These are phyloP conservation scores for Dexiosoma caninum DNA, from an alignment of 2,888 invertebrate genomes.

Conservation along the genomic window DNA sequence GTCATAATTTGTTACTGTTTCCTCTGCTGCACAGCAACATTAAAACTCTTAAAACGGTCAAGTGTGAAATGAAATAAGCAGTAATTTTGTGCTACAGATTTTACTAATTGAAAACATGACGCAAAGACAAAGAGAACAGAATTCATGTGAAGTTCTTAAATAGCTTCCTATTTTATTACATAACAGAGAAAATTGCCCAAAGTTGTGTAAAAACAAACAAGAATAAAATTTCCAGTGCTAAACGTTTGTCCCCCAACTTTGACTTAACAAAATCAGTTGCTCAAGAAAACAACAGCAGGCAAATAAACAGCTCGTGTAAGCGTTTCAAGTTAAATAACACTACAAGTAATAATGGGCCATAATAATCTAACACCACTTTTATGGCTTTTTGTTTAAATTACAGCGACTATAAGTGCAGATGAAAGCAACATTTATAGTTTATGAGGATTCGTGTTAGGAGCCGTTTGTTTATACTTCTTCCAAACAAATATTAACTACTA, in stretches of 20 bases:
- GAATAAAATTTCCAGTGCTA: conserved; percentile 53
- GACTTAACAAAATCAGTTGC: conserved; percentile 23
- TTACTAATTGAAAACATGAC: conserved; percentile 7
- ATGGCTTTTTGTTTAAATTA: conserved; percentile 1
- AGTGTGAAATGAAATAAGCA: background rate
- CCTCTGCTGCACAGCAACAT: background rate
- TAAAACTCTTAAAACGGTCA: background rate
- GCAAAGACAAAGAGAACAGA: background rate
- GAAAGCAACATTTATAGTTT: background rate
- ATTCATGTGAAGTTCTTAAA: too few species aligned
- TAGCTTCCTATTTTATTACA: too few species aligned
- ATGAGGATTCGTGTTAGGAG: background rate
- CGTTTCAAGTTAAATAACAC: background rate
- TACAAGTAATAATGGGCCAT: background rate
- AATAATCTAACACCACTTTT: background rate
- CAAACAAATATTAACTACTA: background rate
- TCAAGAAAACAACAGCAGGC: too few species aligned
- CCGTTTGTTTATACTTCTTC: background rate
- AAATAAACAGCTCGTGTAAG: too few species aligned
- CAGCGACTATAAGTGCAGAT: background rate
- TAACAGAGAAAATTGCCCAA: conserved; percentile 13
- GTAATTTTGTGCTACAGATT: background rate
- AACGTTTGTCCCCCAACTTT: conserved; percentile 63
- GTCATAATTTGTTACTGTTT: too few species aligned
- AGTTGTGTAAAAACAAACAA: conserved; percentile 13